Evolutionary conservation across 64 coral and sea anemone genomes (phyloP).

Genomic region (Porites australiensis): DNA sequence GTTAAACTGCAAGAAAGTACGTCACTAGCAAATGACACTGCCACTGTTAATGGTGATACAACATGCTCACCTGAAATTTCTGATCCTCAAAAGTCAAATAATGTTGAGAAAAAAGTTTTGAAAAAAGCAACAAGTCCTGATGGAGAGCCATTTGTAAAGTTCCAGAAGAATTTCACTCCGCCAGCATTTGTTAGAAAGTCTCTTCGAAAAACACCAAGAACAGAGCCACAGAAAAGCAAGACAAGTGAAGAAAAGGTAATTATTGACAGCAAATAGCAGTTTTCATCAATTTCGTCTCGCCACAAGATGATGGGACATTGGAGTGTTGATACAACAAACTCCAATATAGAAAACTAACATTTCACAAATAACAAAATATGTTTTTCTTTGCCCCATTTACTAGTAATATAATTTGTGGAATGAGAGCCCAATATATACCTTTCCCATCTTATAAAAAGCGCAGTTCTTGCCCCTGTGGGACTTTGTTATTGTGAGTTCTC

Average conservation of each 20-base stretch:
- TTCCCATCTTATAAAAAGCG: too few species aligned
- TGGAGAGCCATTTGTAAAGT: slow-evolving; percentile 63
- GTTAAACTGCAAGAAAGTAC: background rate
- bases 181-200: slow-evolving; percentile 73
- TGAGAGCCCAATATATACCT: too few species aligned
- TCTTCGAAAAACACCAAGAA: slow-evolving; percentile 39
- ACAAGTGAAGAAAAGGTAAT: slow-evolving; percentile 16
- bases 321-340: too few species aligned
- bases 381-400: too few species aligned
- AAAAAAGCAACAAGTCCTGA: background rate
- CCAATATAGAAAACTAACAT: too few species aligned
- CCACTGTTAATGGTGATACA: background rate
- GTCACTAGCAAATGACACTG: background rate
- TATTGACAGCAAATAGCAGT: too few species aligned
- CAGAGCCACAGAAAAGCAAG: slow-evolving; percentile 45
- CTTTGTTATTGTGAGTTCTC: too few species aligned
- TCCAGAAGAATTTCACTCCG: slow-evolving; percentile 65
- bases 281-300: too few species aligned
- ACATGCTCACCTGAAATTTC: background rate
- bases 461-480: too few species aligned
- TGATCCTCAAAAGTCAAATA: background rate
- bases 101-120: background rate
- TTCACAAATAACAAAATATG: too few species aligned
- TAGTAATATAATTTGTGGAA: too few species aligned
- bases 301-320: too few species aligned